Evolutionary conservation across 2,888 invertebrate species (phyloP).

Genomic region (Athalia cordata): DNA sequence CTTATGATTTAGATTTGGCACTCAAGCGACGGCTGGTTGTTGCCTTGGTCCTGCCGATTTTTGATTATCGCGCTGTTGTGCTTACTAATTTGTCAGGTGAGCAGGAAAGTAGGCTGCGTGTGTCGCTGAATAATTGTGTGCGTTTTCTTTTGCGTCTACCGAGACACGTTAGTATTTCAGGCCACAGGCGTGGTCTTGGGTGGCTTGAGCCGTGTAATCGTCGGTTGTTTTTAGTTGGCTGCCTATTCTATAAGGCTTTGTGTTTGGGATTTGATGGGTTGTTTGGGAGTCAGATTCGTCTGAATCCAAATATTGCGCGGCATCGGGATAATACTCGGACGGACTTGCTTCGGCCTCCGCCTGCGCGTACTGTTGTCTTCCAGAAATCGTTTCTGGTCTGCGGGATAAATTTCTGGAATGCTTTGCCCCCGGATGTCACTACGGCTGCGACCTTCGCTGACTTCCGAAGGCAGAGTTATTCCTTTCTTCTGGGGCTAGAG

Average conservation of each 20-base stretch:
- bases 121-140: too few relatives aligned
- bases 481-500: neutral
- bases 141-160: neutral
- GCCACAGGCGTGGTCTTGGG: slow-evolving; percentile 10
- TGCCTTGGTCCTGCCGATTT: slow-evolving; percentile 22
- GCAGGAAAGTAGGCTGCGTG: neutral
- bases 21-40: slow-evolving; percentile 9
- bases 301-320: neutral
- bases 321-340: neutral
- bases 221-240: neutral
- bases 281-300: neutral
- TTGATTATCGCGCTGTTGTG: slow-evolving; percentile 28
- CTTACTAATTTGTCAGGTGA: slow-evolving; percentile 9
- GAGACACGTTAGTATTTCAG: neutral
- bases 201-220: slow-evolving; percentile 11
- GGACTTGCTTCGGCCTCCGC: neutral
- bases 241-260: slow-evolving; percentile 5
- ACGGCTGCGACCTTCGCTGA: neutral
- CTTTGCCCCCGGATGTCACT: slow-evolving; percentile 1
- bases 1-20: neutral
- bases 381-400: slow-evolving; percentile 4
- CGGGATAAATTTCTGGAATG: slow-evolving; percentile 17
- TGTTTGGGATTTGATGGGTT: neutral
- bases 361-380: neutral
- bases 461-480: neutral